Base-by-base conservation (phyloP, 53 echinoderm and acorn worm genomes). In the Actinopyga echinites region DNA sequence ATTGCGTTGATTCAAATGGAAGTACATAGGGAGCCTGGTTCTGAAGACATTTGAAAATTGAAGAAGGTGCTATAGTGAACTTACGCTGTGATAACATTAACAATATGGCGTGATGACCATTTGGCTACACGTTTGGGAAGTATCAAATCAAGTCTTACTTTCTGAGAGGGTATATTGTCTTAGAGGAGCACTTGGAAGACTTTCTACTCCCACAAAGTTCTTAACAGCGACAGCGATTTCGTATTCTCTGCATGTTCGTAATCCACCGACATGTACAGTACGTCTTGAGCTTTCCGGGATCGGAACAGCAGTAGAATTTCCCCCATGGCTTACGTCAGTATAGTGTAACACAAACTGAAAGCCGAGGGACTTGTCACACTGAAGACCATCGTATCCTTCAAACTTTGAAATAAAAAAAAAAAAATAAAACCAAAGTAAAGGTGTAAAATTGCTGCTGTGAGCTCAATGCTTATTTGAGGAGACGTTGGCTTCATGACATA, bases 161-260 rank as follows among this genome's bases (percentile, higher is more conserved):
- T 67, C 68, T 36, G 68, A 67, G 1, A 67, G 37, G 19, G 68
- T 67, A 17, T 32, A 32, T 67, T 67, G 34, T 1, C 17, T 67
- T 35, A 68, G 33, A n/a, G 31, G 8, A 6, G 31, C 21, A 9
- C 68, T 22, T 11, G 38, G 68, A 38, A 21, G 22, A 34, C 68
- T 68, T 35, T 68, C 68, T 10, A 34, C 68, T 21, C 68, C 68
- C 32, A 68, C 68, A 20, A 38, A 20, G 35, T 68, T 68, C 19
- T 20, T 38, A 4, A 68, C 68, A 17, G 35, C 68, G 0, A 68
- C 35, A 4, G 68, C 30, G 4, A 68, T 31, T 38, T 68, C 68
- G 35, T 68, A 68, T 11, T 68, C 68, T 15, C 35, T 68, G 21
- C 68, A 68, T 20, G 22, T 68, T 22, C 38, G 37, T 68, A 68